Percentiles rank a stretch among this genome's conserved stretches.
Evolutionary conservation across 2,888 invertebrate species (phyloP).

Genomic region (Sphaerophoria rueppellii): DNA sequence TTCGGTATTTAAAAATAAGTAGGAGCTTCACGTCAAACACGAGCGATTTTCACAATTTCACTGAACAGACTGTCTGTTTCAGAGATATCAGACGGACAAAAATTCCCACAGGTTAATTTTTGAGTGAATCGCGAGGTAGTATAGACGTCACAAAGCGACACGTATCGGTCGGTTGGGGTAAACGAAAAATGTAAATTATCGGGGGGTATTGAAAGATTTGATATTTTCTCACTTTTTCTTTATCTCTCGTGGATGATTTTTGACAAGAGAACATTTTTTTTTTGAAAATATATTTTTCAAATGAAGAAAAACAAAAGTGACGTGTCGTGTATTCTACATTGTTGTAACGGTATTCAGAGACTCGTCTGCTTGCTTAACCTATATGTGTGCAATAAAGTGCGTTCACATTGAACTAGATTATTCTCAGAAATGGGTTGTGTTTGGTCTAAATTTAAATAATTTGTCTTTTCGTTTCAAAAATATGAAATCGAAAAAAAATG

Average conservation of each 20-base stretch:
- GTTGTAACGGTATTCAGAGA: constrained; percentile 26
- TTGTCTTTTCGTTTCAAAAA: constrained; percentile 26
- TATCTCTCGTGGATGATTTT: background rate
- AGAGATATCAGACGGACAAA: constrained; percentile 52
- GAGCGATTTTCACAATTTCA: constrained; percentile 68
- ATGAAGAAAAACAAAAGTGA: constrained; percentile 26
- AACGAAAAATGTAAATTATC: constrained; percentile 55
- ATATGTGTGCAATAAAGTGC: constrained; percentile 57
- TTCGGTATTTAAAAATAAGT: background rate
- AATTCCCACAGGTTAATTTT: constrained; percentile 70
- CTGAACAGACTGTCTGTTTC: constrained; percentile 66
- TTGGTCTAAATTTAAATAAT: constrained; percentile 59
- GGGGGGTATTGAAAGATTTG: constrained; percentile 25
- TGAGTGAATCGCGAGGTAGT: background rate
- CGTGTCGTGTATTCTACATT: constrained; percentile 42
- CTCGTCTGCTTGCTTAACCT: constrained; percentile 45
- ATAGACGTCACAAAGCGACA: background rate
- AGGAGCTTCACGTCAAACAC: constrained; percentile 58
- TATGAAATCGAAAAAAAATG: constrained; percentile 32
- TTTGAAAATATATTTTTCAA: constrained; percentile 19
- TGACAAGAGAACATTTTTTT: constrained; percentile 5
- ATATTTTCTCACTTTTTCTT: background rate
- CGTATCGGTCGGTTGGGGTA: constrained; percentile 6
- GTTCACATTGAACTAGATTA: constrained; percentile 64
- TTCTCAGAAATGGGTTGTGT: constrained; percentile 41